Base-by-base conservation (phyloP, 2,888 invertebrate species). In the Busseola fusca region DNA sequence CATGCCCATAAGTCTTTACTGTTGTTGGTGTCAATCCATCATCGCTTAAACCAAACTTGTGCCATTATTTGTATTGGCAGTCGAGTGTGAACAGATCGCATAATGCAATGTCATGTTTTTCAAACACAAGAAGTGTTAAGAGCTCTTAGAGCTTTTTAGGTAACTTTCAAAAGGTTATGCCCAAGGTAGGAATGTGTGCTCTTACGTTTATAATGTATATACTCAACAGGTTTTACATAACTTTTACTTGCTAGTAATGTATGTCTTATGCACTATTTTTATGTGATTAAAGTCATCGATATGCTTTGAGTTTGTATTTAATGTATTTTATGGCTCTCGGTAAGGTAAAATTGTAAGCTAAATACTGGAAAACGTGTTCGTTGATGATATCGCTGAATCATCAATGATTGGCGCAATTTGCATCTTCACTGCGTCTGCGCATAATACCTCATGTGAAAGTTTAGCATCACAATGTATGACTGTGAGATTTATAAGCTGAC, bases 41-140 rank as follows among this genome's bases (percentile, higher is more conserved):
- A 27, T 58, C n/a, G 30, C 54, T 66, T 65, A 12, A 54, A 52
- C 25, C 37, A 45, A 70, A 56, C 62, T 64, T 52, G 59, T 77
- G 64, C 70, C 72, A 70, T 84, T 84, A 83, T 84, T 85, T 86
- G 81, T 81, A 76, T 84, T 83, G 72, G 81, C 80, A 75, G 74
- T 82, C 71, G 66, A 77, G 76, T 78, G 73, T 57, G 74, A 80
- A 73, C 58, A 79, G 79, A 81, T 68, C 66, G 74, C 48, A 57
- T 86, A 82, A 86, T 84, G 78, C 78, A 82, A 74, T 54, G 40
- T 72, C 56, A n/a, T n/a, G 62, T 69, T 80, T 65, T 65, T 52
- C 25, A 64, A 64, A 64, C 1, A 50, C 27, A 52, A 74, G 45
- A 69, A 73, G 52, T 67, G 42, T 37, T 69, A 66, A 60, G 27